These are phyloP conservation scores for Seira musarum DNA, from an alignment of 2,888 invertebrate species.

Conservation along the genomic window DNA sequence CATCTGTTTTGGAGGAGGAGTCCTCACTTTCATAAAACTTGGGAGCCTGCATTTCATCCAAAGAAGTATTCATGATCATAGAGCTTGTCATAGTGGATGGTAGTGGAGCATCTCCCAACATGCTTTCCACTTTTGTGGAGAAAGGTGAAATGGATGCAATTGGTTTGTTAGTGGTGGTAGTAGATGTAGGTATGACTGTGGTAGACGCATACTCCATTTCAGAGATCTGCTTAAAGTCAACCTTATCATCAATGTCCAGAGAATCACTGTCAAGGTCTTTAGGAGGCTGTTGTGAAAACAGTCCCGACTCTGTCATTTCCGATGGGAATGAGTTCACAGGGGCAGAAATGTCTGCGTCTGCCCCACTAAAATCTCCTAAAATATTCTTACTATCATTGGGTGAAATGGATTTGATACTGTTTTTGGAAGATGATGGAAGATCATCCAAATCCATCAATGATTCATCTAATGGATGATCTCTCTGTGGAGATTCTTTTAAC, in stretches of 20 bases:
- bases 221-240: constrained; percentile 49
- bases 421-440: constrained; percentile 66
- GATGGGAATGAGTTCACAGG: constrained; percentile 49
- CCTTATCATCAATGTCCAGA: constrained; percentile 56
- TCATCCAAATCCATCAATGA: constrained; percentile 68
- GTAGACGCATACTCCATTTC: constrained; percentile 40
- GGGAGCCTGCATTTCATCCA: constrained; percentile 68
- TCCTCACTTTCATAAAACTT: constrained; percentile 69
- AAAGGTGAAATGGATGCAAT: constrained; percentile 64
- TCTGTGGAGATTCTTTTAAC: constrained; percentile 66
- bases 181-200: constrained; percentile 41
- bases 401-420: constrained; percentile 64
- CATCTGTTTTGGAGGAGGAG: constrained; percentile 62
- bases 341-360: constrained; percentile 47
- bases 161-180: constrained; percentile 49
- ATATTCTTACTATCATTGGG: constrained; percentile 62
- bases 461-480: constrained; percentile 65
- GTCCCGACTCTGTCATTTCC: constrained; percentile 61
- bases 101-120: constrained; percentile 49
- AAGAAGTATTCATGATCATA: constrained; percentile 65
- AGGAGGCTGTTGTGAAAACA: constrained; percentile 64
- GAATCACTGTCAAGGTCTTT: constrained; percentile 54
- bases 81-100: constrained; percentile 65
- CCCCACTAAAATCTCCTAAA: constrained; percentile 59
- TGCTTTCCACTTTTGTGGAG: constrained; percentile 49